Evolutionary conservation across 2,113 vertebrate genomes (phyloP), one percentile per base, ranked within the genome.

Genomic region (Ailurus styani): DNA sequence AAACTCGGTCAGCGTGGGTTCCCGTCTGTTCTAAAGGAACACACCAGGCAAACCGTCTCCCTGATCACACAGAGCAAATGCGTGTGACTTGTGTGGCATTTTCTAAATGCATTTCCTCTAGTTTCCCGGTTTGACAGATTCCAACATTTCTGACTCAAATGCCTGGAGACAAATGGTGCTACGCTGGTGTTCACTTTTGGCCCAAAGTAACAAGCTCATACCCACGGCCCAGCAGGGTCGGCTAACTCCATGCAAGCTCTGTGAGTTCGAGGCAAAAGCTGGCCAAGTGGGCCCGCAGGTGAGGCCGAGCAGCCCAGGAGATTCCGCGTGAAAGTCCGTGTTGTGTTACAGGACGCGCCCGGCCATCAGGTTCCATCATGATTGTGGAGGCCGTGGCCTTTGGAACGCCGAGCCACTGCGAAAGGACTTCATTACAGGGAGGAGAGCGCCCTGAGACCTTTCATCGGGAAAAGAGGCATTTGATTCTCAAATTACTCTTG

Each of bases 321-420:
- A 4, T 5, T 7, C 0, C 27, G 9, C 1, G 37, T 42, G 6
- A 7, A 11, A 14, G 91, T 62, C 45, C 10, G 47, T 42, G 68
- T 77, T 25, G 18, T 54, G 18, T 54, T 25, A 8, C 15, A 29
- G 52, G 87, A 27, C 0, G 3, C 0, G 83, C 72, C 47, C 6
- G 2, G 34, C 6, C 13, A 0, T 5, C 21, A 3, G 27, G 47
- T 9, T 1, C 6, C 29, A 0, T 18, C 29, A 0, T 34, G 5
- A 2, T 8, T 27, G 13, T 11, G 0, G 60, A 0, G 23, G 23
- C 23, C 6, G 2, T n/a, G 5, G 45, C 45, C 66, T 60, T 68
- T 60, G 2, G 11, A 9, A 6, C 5, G 4, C 0, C 0, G 3
- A 31, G 93, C 55, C 13, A 18, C 60, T 7, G 10, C 0, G 21